These are phyloP conservation scores for Hyposmocoma kahamanoa DNA, from an alignment of 1,140 invertebrate genomes.

Conservation along the genomic window DNA sequence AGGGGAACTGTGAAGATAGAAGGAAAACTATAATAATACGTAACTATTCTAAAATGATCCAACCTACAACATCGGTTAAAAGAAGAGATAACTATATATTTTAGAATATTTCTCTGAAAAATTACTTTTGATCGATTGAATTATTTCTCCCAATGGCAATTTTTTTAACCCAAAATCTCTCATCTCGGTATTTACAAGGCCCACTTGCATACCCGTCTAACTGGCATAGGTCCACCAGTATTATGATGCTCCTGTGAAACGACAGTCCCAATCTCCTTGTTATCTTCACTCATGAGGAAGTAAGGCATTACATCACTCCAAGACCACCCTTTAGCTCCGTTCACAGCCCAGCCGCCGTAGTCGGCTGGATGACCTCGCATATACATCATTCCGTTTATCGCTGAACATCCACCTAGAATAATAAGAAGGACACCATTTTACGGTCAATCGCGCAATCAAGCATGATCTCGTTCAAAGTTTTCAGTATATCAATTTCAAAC, in stretches of 20 bases:
- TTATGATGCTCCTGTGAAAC: slow-evolving; percentile 83
- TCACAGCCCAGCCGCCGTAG: slow-evolving; percentile 81
- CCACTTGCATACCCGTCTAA: slow-evolving; percentile 56
- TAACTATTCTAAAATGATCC: too few relatives aligned
- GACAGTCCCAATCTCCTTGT: slow-evolving; percentile 82
- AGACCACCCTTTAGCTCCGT: slow-evolving; percentile 92
- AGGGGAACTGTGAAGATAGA: slow-evolving; percentile 52
- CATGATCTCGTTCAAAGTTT: too few relatives aligned
- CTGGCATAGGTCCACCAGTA: slow-evolving; percentile 84
- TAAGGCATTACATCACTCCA: slow-evolving; percentile 92
- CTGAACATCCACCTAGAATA: slow-evolving; percentile 78
- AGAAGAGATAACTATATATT: too few relatives aligned
- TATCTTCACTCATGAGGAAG: slow-evolving; percentile 91
- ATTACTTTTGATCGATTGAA: too few relatives aligned
- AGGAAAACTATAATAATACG: too few relatives aligned
- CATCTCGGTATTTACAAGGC: neutral
- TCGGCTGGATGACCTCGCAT: slow-evolving; percentile 83
- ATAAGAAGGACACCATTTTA: too few relatives aligned
- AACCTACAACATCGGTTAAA: too few relatives aligned
- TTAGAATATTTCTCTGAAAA: too few relatives aligned
- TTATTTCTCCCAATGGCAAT: too few relatives aligned
- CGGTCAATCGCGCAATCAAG: too few relatives aligned
- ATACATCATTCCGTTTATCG: slow-evolving; percentile 88
- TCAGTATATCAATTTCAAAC: too few relatives aligned
- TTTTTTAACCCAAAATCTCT: too few relatives aligned